Percentiles rank a stretch among this genome's conserved stretches.
phyloP scores from a whole-genome alignment of 2,797 vertebrate species.

The Gallirallus australis region DNA sequence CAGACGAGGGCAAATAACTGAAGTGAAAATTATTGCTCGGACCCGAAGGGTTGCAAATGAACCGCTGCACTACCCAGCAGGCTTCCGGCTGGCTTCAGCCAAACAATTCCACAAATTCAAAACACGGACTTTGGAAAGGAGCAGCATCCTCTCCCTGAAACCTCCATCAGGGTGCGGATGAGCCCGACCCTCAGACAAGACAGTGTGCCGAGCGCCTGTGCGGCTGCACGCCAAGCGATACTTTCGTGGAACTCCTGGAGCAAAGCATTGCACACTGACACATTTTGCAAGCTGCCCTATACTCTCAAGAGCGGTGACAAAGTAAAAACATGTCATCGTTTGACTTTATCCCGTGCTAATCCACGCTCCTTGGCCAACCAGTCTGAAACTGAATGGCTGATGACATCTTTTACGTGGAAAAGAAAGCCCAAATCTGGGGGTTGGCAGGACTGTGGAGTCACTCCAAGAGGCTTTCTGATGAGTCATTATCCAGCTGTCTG shows the following conservation, averaged over 20 bases:
- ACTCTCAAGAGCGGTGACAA: background rate
- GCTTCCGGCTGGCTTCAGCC: background rate
- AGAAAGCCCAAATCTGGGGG: background rate
- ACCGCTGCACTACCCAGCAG: background rate
- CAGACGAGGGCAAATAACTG: background rate
- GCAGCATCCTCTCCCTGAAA: background rate
- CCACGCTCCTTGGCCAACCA: background rate
- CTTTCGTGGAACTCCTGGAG: constrained; percentile 11
- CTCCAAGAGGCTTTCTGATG: constrained; percentile 41
- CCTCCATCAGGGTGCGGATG: background rate
- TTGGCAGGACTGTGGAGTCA: background rate
- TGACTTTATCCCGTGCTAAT: background rate
- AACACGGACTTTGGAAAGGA: background rate
- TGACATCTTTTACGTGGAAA: background rate
- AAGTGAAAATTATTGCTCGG: background rate
- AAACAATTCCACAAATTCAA: background rate
- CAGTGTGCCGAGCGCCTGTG: background rate
- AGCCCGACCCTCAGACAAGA: background rate
- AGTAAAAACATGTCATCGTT: background rate
- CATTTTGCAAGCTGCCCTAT: background rate
- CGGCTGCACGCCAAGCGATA: background rate
- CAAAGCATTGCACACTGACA: background rate
- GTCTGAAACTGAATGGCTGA: background rate
- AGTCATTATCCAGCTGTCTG: constrained; percentile 58
- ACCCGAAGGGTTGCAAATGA: background rate